phyloP scores from a whole-genome alignment of 2,888 invertebrate species.

The Alsophila aescularia region DNA sequence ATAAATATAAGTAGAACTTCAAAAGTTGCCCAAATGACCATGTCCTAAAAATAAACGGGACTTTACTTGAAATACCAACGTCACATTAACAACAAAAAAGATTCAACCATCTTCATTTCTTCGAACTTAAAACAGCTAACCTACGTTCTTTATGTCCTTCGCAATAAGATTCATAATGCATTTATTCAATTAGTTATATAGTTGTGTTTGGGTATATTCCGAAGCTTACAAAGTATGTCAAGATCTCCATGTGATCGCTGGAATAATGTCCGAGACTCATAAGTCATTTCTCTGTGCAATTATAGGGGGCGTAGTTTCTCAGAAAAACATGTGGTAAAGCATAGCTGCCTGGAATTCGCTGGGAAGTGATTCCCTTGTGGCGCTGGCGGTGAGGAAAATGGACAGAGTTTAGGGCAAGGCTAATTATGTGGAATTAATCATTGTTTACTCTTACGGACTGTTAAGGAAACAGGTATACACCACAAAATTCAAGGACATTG shows the following conservation, averaged over 20 bases:
- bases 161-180: slow-evolving; percentile 2
- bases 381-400: slow-evolving; percentile 16
- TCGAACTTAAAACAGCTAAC: too few species aligned
- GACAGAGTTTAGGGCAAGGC: slow-evolving; percentile 11
- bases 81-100: too few species aligned
- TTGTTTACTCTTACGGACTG: not conserved
- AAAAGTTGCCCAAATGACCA: too few species aligned
- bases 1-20: too few species aligned
- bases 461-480: too few species aligned
- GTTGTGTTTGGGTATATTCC: not conserved
- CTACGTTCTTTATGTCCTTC: slow-evolving; percentile 2
- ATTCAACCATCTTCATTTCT: too few species aligned
- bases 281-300: slow-evolving; percentile 38
- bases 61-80: too few species aligned
- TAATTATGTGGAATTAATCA: not conserved
- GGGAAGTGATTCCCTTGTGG: slow-evolving; percentile 5
- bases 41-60: too few species aligned
- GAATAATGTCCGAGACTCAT: slow-evolving; percentile 3
- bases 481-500: too few species aligned
- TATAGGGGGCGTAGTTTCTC: slow-evolving; percentile 28
- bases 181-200: not conserved
- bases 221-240: slow-evolving; percentile 36
- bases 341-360: not conserved
- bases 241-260: slow-evolving; percentile 27
- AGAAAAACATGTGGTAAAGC: slow-evolving; percentile 29